Evolutionary conservation across 1,140 invertebrate genomes (phyloP), one percentile per base, ranked within the genome.

Genomic region (Solenopsis fugax): DNA sequence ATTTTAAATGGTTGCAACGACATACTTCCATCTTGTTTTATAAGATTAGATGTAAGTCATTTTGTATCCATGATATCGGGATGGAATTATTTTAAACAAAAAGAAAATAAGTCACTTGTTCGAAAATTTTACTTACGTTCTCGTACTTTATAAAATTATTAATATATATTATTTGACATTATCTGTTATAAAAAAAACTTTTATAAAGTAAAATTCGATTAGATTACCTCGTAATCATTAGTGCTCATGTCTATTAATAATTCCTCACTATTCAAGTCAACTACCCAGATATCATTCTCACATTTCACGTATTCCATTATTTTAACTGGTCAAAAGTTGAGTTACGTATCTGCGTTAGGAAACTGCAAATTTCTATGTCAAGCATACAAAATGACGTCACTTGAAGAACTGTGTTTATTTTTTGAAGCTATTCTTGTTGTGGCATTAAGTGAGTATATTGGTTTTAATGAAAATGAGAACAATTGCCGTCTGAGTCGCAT

Each of bases 301-400:
- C 98, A 96, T 95, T 99, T 99, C 0, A 98, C 96, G 95, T 97
- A 98, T 95, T 99, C 98, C 29, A 96, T 97, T 21, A 99, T 95
- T 93, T 98, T 96, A 54, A 99, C 97, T 0, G 99, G 99, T 73
- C 99, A 96, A 95, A 99, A 99, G 93, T 89, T 97, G 96, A 0
- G 96, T 92, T 98, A 99, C 1, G 98, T 94, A 69, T 98, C 97
- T 4, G 98, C 99, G 86, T 97, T 96, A 7, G 98, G 94, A 95
- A 98, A 98, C 54, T 92, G 85, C n/a, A n/a, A n/a, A n/a, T n/a
- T n/a, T 37, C 4, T 65, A 29, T 4, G 58, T 60, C 62, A 65
- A 65, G 62, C 62, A 10, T 65, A 29, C 29, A 29, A 29, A 29
- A 65, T 37, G 62, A 34, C 62, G 16, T 65, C 34, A 6, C 13